Evolutionary conservation across 1,140 invertebrate genomes (phyloP).

Genomic region (Drosophila pallidifrons): DNA sequence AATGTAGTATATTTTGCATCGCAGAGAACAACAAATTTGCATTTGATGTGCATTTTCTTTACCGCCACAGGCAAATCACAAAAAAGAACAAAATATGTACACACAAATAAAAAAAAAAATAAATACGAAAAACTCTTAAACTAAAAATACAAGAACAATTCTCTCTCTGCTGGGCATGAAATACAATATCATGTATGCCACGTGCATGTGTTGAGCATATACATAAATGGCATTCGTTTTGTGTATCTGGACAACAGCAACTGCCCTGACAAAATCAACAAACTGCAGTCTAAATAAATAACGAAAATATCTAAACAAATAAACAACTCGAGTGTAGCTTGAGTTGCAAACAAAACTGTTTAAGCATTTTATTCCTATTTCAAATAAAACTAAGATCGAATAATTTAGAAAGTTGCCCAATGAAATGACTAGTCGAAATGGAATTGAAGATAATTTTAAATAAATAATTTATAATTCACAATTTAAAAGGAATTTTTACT

Average conservation of each 20-base stretch:
- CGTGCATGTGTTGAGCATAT: conserved; percentile 13
- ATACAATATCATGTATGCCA: conserved; percentile 5
- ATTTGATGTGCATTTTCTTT: conserved; percentile 63
- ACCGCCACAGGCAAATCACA: conserved; percentile 15
- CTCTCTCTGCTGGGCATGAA: conserved; percentile 29
- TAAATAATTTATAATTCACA: too few relatives aligned
- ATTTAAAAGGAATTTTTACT: too few relatives aligned
- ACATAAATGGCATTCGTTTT: conserved; percentile 14
- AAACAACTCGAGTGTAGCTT: conserved; percentile 12
- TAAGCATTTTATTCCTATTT: not conserved
- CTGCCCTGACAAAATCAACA: conserved; percentile 11
- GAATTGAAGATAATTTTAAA: too few relatives aligned
- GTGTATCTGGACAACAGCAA: conserved; percentile 1
- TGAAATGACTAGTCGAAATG: not conserved
- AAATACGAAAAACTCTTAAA: too few relatives aligned
- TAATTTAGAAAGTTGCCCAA: not conserved
- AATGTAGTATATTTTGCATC: conserved; percentile 6
- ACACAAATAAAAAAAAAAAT: not conserved
- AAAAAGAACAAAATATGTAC: conserved; percentile 25
- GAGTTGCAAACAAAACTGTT: not conserved
- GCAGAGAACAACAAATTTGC: conserved; percentile 58
- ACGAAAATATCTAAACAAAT: conserved; percentile 10
- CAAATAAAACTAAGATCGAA: not conserved
- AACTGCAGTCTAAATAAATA: conserved; percentile 18
- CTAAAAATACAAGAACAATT: conserved; percentile 19